Evolutionary conservation across 2,113 vertebrate species (phyloP), one percentile per base, ranked within the genome.

Genomic region (Mus spicilegus): DNA sequence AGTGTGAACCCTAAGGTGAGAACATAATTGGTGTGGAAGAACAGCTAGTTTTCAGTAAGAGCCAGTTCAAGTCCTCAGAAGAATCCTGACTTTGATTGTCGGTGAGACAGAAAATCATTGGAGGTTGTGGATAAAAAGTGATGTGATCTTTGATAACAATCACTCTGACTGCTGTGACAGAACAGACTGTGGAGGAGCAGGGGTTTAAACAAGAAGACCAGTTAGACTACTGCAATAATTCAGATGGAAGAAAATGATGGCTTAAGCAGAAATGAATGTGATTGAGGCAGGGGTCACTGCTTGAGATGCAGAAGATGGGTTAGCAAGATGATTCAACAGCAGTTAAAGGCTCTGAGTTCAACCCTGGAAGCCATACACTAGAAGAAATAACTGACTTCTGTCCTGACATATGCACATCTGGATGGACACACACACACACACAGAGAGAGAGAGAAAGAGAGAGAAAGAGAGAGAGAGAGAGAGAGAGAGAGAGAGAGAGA

Each of bases 21-120:
- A 91, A 30, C 46, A 77, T 75, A 80, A 82, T 11, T 51, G 42
- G 28, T 73, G 28, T 77, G 77, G 82, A 89, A 67, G 54, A 93
- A 91, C 1, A 87, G 56, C 78, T 92, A 95, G 80, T 87, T 28
- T 65, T 33, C 2, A 3, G 72, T 10, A 80, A 93, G 26, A 22
- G 36, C 26, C 54, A 46, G 42, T 92, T 96, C 63, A 93, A 95
- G 39, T 36, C 61, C 26, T 78, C 26, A 70, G 49, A 78, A 91
- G 54, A 82, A 82, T 49, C 72, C 4, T 24, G 51, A 7, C 67
- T 89, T 97, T 93, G 63, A 75, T 78, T 91, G 33, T 65, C 39
- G 26, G n/a, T 42, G 75, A 95, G 28, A 92, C 0, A 76, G 72
- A 91, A 92, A 90, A 85, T 86, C 17, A 81, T 8, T 39, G 81